A percentile compares a stretch with the other conserved stretches of the same genome.
phyloP scores from a whole-genome alignment of 2,797 vertebrate genomes.

The Echiichthys vipera region DNA sequence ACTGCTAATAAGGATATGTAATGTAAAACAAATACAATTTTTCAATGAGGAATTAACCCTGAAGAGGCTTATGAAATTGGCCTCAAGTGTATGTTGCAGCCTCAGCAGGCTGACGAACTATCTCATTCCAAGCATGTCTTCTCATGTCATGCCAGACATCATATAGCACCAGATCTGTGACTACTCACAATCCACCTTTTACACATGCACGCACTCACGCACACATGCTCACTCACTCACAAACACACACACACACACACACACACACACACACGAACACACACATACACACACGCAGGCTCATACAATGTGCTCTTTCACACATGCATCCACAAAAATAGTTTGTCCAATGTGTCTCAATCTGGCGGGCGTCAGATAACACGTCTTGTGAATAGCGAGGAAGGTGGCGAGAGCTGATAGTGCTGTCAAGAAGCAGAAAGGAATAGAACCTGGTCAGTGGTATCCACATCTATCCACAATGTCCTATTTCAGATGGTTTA shows the following conservation, averaged over 20 bases:
- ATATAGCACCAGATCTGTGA: conserved; percentile 51
- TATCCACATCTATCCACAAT: conserved; percentile 45
- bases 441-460: conserved; percentile 56
- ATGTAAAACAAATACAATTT: conserved; percentile 41
- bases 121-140: conserved; percentile 57
- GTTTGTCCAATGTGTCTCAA: conserved; percentile 63
- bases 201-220: too few relatives aligned
- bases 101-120: conserved; percentile 15
- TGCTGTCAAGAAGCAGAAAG: conserved; percentile 47
- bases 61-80: conserved; percentile 8
- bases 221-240: too few relatives aligned
- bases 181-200: conserved; percentile 53
- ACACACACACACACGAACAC: conserved; percentile 11
- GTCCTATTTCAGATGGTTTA: conserved; percentile 46
- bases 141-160: conserved; percentile 67
- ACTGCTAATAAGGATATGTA: conserved; percentile 42
- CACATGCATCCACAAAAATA: conserved; percentile 50
- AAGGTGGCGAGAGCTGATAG: conserved; percentile 70
- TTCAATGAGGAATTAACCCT: conserved; percentile 26
- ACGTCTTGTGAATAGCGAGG: conserved; percentile 47
- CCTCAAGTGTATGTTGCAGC: conserved; percentile 5
- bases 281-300: conserved; percentile 16
- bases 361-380: conserved; percentile 77
- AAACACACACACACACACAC: conserved; percentile 40
- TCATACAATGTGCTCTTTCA: conserved; percentile 36